Base-by-base conservation (phyloP, 2,113 vertebrate species). In the Laterallus jamaicensis region DNA sequence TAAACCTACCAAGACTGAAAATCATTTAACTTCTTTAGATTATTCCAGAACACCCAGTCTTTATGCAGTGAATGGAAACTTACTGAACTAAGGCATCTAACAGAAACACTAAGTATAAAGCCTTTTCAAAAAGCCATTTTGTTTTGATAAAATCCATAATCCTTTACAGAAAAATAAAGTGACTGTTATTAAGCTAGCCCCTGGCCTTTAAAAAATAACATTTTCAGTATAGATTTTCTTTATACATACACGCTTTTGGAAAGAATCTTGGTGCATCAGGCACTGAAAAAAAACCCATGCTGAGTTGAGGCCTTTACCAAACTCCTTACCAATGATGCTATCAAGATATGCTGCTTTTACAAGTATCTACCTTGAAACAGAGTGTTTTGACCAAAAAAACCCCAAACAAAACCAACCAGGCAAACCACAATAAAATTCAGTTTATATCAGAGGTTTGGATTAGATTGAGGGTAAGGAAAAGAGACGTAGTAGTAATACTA, bases 131-230 rank as follows among this genome's bases (percentile, higher is more conserved):
- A 92, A 77, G 44, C 25, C 13, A 42, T 81, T 92, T 82, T 62
- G 11, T 82, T 94, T 84, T 73, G 39, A 88, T 68, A 95, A 95
- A 95, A 92, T 54, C 81, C 73, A 60, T 91, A 92, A 73, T 69
- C 49, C 81, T 92, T 84, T 64, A 90, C 26, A 71, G 58, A 64
- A 92, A 90, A 92, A 60, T 59, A 7, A 91, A 76, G 28, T 15
- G 24, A 60, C 15, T 58, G 10, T 25, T 50, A 82, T 12, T 77
- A 84, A 71, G 21, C 54, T 47, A 83, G 31, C 14, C 79, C 37
- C n/a, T 18, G 52, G 50, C 10, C 62, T 91, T 88, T 71, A 40
- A 82, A 73, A 10, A 73, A 17, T 35, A 84, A 47, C 3, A 37
- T 82, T 92, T 82, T 88, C 20, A 90, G 79, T 64, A 68, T 0